phyloP scores from a whole-genome alignment of 2,888 invertebrate species.

The Carabus problematicus region DNA sequence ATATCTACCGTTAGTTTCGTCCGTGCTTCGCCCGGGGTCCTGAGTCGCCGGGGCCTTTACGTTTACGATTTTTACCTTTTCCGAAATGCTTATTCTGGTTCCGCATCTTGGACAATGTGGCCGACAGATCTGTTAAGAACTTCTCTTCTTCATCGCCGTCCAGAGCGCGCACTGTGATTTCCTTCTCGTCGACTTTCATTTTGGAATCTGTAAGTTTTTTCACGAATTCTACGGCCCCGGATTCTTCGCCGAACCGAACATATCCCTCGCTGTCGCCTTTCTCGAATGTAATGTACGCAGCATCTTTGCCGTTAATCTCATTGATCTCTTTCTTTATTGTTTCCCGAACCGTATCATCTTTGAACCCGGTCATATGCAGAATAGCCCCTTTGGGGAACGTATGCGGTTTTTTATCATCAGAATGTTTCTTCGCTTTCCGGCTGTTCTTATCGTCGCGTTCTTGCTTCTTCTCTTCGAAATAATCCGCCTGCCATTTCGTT shows the following conservation, averaged over 20 bases:
- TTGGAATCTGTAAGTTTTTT: constrained; percentile 71
- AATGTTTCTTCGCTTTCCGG: constrained; percentile 59
- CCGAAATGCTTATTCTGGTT: constrained; percentile 57
- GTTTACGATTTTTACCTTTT: constrained; percentile 49
- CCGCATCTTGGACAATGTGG: constrained; percentile 65
- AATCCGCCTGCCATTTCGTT: constrained; percentile 74
- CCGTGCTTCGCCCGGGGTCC: constrained; percentile 45
- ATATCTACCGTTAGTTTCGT: constrained; percentile 11
- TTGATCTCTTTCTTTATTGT: constrained; percentile 74
- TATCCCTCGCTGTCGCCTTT: constrained; percentile 77
- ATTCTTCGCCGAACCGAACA: constrained; percentile 74
- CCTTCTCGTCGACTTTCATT: constrained; percentile 63
- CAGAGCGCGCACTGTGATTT: constrained; percentile 65
- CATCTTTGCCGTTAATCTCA: constrained; percentile 65
- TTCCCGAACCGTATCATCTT: constrained; percentile 71
- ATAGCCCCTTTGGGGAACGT: constrained; percentile 76
- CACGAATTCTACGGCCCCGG: constrained; percentile 70
- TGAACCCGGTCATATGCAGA: constrained; percentile 71
- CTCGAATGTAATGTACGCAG: constrained; percentile 79
- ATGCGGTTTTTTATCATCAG: constrained; percentile 64
- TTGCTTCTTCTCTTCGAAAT: constrained; percentile 71
- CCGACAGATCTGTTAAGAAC: constrained; percentile 69
- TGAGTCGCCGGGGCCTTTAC: constrained; percentile 52
- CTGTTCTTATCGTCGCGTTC: constrained; percentile 66
- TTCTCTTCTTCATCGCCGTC: constrained; percentile 77